phyloP scores from a whole-genome alignment of 2,888 invertebrate genomes.

The Lithosia quadra region DNA sequence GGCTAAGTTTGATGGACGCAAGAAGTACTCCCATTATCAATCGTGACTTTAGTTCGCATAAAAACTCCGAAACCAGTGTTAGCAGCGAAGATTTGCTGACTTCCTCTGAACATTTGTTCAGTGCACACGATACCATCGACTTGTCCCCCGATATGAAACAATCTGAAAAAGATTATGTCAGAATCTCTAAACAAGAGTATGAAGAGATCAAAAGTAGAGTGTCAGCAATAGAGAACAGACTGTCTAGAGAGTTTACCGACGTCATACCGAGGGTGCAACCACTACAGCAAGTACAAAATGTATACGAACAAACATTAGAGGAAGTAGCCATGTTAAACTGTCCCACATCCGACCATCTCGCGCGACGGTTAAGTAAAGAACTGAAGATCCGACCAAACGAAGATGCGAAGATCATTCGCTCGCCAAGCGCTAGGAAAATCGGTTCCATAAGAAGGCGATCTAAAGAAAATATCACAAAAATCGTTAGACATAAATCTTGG shows the following conservation, averaged over 20 bases:
- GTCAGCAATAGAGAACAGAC: slow-evolving; percentile 90
- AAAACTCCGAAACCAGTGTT: slow-evolving; percentile 78
- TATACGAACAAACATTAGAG: slow-evolving; percentile 91
- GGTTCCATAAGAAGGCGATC: slow-evolving; percentile 91
- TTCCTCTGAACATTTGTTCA: slow-evolving; percentile 79
- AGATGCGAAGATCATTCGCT: slow-evolving; percentile 91
- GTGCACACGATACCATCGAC: slow-evolving; percentile 79
- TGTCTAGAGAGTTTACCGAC: slow-evolving; percentile 89
- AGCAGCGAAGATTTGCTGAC: slow-evolving; percentile 80
- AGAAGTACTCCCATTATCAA: slow-evolving; percentile 78
- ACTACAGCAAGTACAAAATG: slow-evolving; percentile 89
- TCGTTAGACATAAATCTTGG: slow-evolving; percentile 89
- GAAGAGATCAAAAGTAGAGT: slow-evolving; percentile 92
- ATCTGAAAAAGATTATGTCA: slow-evolving; percentile 88
- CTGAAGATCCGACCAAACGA: slow-evolving; percentile 90
- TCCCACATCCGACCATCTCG: slow-evolving; percentile 90
- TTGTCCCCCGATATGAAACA: slow-evolving; percentile 78
- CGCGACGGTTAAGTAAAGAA: slow-evolving; percentile 90
- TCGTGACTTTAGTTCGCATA: slow-evolving; percentile 69
- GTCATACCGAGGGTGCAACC: slow-evolving; percentile 83
- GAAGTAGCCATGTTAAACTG: slow-evolving; percentile 89
- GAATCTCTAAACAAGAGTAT: slow-evolving; percentile 91
- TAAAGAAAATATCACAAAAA: slow-evolving; percentile 87
- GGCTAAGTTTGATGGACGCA: slow-evolving; percentile 79
- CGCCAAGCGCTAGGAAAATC: slow-evolving; percentile 94